Evolutionary conservation across 2,888 invertebrate species (phyloP).

Genomic region (Xanthorhoe designata): DNA sequence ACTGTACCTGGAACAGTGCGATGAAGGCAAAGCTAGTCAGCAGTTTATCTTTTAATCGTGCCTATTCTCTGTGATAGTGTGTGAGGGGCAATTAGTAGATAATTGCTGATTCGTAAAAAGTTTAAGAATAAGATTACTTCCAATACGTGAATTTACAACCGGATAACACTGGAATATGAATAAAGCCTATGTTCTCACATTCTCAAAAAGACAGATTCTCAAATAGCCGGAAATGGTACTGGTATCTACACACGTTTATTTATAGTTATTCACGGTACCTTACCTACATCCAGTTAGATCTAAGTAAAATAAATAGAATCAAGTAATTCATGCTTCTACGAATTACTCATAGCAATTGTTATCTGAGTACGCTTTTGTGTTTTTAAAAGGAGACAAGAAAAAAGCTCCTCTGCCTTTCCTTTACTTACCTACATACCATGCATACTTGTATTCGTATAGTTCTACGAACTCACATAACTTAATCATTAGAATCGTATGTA

Average conservation of each 20-base stretch:
- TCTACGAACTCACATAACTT: no score
- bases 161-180: not conserved
- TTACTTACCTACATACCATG: no score
- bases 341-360: not conserved
- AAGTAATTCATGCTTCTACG: not conserved
- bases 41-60: constrained; percentile 68
- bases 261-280: no score
- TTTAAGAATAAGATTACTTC: not conserved
- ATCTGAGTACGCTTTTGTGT: not conserved
- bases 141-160: not conserved
- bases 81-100: constrained; percentile 11
- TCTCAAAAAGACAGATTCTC: no score
- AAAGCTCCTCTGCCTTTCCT: no score
- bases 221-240: no score
- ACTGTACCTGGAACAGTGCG: constrained; percentile 70
- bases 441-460: no score
- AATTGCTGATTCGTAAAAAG: constrained; percentile 4
- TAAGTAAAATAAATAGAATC: not conserved
- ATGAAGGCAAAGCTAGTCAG: constrained; percentile 71
- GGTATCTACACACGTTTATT: no score
- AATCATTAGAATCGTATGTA: no score
- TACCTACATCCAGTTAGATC: not conserved
- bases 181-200: no score
- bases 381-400: not conserved
- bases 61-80: constrained; percentile 44